Evolutionary conservation across 2,113 vertebrate species (phyloP).

Genomic region (Orientallactaga bullata): DNA sequence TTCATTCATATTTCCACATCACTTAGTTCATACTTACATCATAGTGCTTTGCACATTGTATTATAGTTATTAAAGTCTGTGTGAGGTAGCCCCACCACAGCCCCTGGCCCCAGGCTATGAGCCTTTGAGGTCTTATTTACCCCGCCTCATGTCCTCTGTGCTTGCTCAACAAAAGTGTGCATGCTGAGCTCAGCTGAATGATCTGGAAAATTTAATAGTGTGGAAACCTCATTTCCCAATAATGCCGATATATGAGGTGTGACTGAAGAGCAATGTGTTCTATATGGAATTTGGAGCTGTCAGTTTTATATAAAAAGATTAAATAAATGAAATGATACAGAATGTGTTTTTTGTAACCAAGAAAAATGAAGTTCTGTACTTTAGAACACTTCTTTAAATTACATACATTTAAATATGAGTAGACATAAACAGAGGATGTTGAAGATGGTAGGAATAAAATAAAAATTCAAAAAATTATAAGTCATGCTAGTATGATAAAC

Average conservation of each 20-base stretch:
- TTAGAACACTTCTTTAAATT: slow-evolving; percentile 69
- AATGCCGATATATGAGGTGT: slow-evolving; percentile 77
- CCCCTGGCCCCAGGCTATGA: slow-evolving; percentile 53
- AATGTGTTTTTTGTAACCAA: slow-evolving; percentile 68
- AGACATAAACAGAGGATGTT: slow-evolving; percentile 35
- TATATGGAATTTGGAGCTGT: slow-evolving; percentile 52
- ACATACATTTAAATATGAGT: slow-evolving; percentile 59
- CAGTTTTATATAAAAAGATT: slow-evolving; percentile 68
- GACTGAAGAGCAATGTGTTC: slow-evolving; percentile 63
- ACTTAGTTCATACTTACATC: slow-evolving; percentile 70
- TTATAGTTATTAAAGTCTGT: slow-evolving; percentile 74
- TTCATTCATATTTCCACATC: slow-evolving; percentile 67
- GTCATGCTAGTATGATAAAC: not conserved
- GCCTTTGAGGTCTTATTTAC: slow-evolving; percentile 65
- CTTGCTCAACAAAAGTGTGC: slow-evolving; percentile 60
- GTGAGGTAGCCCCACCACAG: slow-evolving; percentile 69
- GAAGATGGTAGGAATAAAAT: slow-evolving; percentile 42
- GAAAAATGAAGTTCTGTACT: slow-evolving; percentile 72
- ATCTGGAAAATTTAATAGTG: slow-evolving; percentile 80
- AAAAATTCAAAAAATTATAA: slow-evolving; percentile 30
- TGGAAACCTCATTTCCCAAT: slow-evolving; percentile 78
- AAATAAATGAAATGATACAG: slow-evolving; percentile 76
- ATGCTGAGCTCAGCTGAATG: slow-evolving; percentile 64
- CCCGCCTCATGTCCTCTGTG: slow-evolving; percentile 38
- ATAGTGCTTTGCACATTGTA: slow-evolving; percentile 72